Base-by-base conservation (phyloP, 2,797 vertebrate genomes). In the Melanotaenia maccullochi region DNA sequence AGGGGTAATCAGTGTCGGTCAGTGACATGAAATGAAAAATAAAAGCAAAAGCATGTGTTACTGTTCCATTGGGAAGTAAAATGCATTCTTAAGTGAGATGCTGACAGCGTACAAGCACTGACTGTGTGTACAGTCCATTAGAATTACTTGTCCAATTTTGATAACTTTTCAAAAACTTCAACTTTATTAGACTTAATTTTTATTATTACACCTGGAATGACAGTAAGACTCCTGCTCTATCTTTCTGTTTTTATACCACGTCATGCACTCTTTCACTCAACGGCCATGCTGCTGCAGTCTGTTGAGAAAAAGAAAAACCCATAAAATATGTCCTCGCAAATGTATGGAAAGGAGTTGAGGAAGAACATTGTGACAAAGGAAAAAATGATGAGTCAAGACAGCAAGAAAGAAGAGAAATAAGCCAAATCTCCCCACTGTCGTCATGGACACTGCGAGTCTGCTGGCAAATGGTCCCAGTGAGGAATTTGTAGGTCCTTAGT, bases 381-480 rank as follows among this genome's bases (percentile, higher is more conserved):
- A 9, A 25, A 52, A 22, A 42, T 1, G 16, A 25, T 62, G 24
- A 7, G 40, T 47, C 28, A 4, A 28, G 5, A 47, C 9, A 61
- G 28, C 16, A 25, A 9, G 24, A 9, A 25, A 49, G 55, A 59
- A 12, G 30, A 49, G 65, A 47, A 13, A 35, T 16, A 33, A 54
- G 38, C 38, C 32, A 7, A 42, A 33, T 58, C 30, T 66, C 54
- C 12, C 56, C 62, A 54, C 54, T 59, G 30, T 47, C 30, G 24
- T 52, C 51, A 52, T 52, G 51, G 24, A 59, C 65, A 59, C 42
- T 25, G 54, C 44, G 28, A 57, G 25, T 24, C 32, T 12, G 55
- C 65, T 18, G n/a, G n/a, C 9, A 58, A 68, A 68, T 68, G 55
- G 24, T 32, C 44, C 40, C 54, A 57, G 65, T 49, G 57, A 68